phyloP scores from a whole-genome alignment of 37 sponge, comb jelly and placozoan species.

The Aphrocallistes beatrix region DNA sequence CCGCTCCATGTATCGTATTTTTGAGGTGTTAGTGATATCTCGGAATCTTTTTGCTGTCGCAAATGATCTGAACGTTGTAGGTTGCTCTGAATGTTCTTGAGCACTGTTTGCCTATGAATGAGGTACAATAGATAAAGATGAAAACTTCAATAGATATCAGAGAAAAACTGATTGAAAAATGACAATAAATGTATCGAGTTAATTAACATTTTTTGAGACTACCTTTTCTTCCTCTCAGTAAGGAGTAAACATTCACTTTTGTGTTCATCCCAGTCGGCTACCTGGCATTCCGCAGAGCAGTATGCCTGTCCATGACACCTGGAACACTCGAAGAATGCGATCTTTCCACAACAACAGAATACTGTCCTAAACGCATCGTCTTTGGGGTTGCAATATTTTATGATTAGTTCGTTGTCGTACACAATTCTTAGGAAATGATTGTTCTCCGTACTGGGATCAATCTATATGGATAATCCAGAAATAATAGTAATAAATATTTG shows the following conservation, averaged over 20 bases:
- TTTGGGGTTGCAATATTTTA: neutral
- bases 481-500: neutral
- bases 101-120: neutral
- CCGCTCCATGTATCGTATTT: constrained; percentile 6
- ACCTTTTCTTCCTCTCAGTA: constrained; percentile 50
- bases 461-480: neutral
- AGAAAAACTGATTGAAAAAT: too few relatives aligned
- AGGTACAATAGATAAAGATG: too few relatives aligned
- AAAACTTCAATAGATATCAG: neutral
- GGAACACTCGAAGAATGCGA: constrained; percentile 68
- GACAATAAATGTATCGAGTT: neutral
- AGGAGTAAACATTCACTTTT: constrained; percentile 47
- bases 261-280: constrained; percentile 48
- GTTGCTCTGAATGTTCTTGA: neutral
- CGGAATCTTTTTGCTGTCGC: neutral
- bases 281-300: constrained; percentile 65
- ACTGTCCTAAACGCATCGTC: neutral
- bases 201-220: neutral
- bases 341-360: constrained; percentile 67
- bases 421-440: neutral
- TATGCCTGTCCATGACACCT: constrained; percentile 52
- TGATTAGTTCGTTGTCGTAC: neutral
- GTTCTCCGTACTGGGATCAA: constrained; percentile 16
- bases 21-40: neutral
- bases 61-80: neutral